Percentiles rank a stretch among this genome's conserved stretches.
Conservation (phyloP, 2,113 vertebrate species). For the Phrynosoma blainvillii region DNA sequence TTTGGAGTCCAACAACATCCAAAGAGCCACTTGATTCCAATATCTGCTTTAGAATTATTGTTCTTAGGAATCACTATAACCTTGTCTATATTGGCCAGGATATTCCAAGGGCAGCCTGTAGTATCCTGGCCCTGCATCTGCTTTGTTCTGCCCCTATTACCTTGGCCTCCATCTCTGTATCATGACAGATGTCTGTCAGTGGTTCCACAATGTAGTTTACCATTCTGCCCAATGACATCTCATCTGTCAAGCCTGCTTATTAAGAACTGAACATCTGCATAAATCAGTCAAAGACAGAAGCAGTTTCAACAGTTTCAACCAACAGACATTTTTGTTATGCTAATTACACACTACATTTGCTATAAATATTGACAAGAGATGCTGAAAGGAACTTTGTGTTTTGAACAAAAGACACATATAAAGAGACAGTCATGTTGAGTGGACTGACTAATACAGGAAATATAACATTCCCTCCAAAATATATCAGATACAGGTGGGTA, state of each 20-base stretch:
- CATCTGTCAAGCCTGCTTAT: not conserved
- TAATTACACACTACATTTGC: not conserved
- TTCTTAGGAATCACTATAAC: too few species aligned
- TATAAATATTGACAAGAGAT: conserved; percentile 12
- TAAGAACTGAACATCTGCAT: conserved; percentile 11
- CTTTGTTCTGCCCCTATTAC: too few species aligned
- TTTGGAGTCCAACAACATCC: too few species aligned
- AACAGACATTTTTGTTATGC: conserved; percentile 9
- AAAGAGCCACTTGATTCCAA: too few species aligned
- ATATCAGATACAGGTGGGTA: not conserved
- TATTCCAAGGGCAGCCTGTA: too few species aligned
- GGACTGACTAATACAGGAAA: not conserved
- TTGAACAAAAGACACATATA: not conserved
- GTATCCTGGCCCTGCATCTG: too few species aligned
- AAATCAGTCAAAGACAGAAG: not conserved
- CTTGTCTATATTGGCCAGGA: too few species aligned
- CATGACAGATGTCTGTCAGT: not conserved
- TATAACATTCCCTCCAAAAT: not conserved
- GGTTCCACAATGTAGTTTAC: not conserved
- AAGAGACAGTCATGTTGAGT: not conserved
- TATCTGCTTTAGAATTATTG: too few species aligned
- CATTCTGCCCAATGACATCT: conserved; percentile 1
- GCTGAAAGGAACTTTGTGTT: not conserved
- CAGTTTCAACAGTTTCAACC: conserved; percentile 14
- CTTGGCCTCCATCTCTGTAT: too few species aligned